Evolutionary conservation across 1,140 invertebrate genomes (phyloP).

Genomic region (Tachypleus tridentatus): DNA sequence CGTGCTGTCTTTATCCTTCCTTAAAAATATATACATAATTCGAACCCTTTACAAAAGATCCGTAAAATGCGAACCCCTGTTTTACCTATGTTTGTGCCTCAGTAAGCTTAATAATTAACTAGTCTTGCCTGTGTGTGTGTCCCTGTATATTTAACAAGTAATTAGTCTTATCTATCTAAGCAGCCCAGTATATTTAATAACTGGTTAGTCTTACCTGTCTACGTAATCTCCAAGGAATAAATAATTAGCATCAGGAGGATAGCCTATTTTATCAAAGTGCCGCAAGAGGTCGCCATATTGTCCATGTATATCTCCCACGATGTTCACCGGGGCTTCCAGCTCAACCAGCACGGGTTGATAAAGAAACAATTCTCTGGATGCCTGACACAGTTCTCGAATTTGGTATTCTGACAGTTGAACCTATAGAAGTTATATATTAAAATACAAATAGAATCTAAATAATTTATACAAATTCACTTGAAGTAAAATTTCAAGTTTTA

Average conservation of each 20-base stretch:
- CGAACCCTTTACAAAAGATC: no score
- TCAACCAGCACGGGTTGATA: constrained; percentile 49
- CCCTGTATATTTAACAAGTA: no score
- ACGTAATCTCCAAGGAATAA: constrained; percentile 39
- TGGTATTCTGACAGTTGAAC: constrained; percentile 37
- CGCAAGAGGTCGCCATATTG: constrained; percentile 44
- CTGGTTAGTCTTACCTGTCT: constrained; percentile 6
- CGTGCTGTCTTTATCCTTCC: no score
- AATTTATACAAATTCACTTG: no score
- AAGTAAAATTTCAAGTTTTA: no score
- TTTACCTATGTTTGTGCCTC: no score
- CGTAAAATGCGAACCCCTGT: no score
- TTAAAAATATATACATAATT: no score
- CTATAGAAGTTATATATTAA: not conserved
- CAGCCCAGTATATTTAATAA: not conserved
- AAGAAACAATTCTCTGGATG: constrained; percentile 42
- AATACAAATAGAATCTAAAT: no score
- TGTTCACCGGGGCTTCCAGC: constrained; percentile 45
- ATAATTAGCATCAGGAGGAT: constrained; percentile 37
- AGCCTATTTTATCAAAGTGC: constrained; percentile 38
- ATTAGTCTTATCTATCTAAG: no score
- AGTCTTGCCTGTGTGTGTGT: no score
- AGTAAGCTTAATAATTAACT: no score
- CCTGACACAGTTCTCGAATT: constrained; percentile 40
- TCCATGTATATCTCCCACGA: constrained; percentile 47